Evolutionary conservation across 1,140 invertebrate genomes (phyloP), one percentile per base, ranked within the genome.

Genomic region (Palaemon carinicauda): DNA sequence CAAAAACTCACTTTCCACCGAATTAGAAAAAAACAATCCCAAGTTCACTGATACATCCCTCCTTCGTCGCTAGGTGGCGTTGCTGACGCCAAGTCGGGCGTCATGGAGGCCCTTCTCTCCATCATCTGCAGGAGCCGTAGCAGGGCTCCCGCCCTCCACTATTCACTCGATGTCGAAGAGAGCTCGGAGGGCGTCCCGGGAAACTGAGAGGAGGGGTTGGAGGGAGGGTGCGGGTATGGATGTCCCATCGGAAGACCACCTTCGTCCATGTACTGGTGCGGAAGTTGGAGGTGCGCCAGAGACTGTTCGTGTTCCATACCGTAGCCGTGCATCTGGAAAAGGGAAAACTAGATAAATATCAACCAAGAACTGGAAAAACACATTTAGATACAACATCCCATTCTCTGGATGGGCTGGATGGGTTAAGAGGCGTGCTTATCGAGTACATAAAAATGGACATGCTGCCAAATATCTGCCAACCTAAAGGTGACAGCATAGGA

Each of bases 101-200:
- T 31, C 2, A 31, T 50, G 71, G 51, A 31, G 27, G 29, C 17
- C 21, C 80, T 73, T 27, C 33, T 82, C n/a, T 52, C 21, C 65
- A 82, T 82, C 41, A 52, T 52, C 14, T 50, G n/a, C n/a, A 82
- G 65, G 19, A 82, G 80, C 33, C 21, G 65, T 15, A 73, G 60
- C 1, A 82, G 56, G 27, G 31, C 80, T 27, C 80, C 65, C 21
- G 81, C 73, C 82, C 79, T 53, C 29, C 84, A 87, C 91, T 90
- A 92, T 87, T 92, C 91, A 74, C 91, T 91, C 78, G 91, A 90
- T 27, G 91, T 91, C 88, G 91, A 92, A 12, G 91, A 92, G 82
- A 92, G 89, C 87, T 92, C 91, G 7, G 91, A 92, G 19, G 91
- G 91, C n/a, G 91, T 91, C 31, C 90, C 91, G 7, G 90, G 90